phyloP scores from a whole-genome alignment of 2,113 vertebrate genomes.

The Lipotes vexillifer region DNA sequence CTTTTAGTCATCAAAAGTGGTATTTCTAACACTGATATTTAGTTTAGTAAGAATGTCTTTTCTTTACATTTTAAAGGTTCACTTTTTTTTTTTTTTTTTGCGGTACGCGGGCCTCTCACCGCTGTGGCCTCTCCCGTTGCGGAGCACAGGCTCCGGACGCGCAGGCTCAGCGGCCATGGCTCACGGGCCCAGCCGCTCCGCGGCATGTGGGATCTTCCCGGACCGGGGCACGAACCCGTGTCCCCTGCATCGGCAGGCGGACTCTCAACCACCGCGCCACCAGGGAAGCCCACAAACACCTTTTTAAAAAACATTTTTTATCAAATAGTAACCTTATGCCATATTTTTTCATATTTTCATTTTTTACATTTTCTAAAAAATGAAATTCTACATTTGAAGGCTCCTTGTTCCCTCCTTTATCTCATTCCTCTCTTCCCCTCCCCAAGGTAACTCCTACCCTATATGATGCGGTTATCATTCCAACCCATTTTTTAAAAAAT shows the following conservation, averaged over 20 bases:
- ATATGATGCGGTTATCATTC: background rate
- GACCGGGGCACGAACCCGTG: rapidly evolving
- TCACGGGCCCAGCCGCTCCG: too few relatives aligned
- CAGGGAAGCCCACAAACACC: background rate
- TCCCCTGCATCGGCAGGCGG: too few relatives aligned
- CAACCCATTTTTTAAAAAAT: background rate
- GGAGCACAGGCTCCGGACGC: too few relatives aligned
- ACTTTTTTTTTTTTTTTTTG: background rate
- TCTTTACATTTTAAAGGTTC: background rate
- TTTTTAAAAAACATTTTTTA: background rate
- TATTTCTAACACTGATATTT: background rate
- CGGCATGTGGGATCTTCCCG: too few relatives aligned
- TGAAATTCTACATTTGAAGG: background rate
- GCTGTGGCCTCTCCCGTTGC: too few relatives aligned
- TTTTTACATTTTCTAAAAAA: constrained; percentile 18
- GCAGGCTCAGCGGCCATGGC: too few relatives aligned
- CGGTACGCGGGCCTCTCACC: too few relatives aligned
- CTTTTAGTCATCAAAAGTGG: background rate
- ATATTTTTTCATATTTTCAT: background rate
- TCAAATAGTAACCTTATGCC: background rate
- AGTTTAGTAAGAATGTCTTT: background rate
- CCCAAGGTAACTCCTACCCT: background rate
- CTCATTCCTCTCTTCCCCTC: background rate
- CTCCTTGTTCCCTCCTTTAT: background rate
- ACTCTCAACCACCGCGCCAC: too few relatives aligned